phyloP scores from a whole-genome alignment of 2,113 vertebrate genomes.

The Cyprinodon tularosa region DNA sequence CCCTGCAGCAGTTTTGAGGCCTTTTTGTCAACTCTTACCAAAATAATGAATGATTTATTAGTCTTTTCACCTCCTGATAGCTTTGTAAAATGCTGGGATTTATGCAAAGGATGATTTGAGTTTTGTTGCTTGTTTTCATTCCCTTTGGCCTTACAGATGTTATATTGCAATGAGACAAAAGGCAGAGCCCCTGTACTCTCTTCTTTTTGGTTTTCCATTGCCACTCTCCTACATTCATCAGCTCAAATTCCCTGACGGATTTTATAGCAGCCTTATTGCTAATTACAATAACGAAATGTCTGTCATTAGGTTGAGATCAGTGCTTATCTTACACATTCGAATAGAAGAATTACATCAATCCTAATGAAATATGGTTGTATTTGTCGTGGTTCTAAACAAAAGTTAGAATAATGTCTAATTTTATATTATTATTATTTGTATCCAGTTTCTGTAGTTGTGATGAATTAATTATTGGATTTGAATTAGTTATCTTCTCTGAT shows the following conservation, averaged over 20 bases:
- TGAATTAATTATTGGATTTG: background rate
- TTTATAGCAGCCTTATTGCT: background rate
- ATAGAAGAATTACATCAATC: too few species aligned
- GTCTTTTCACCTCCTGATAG: slow-evolving; percentile 7
- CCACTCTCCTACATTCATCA: background rate
- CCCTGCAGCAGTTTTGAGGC: background rate
- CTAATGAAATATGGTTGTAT: background rate
- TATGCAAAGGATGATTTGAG: slow-evolving; percentile 1
- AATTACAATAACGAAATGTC: background rate
- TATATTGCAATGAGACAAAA: background rate
- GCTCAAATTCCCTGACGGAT: background rate
- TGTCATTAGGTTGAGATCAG: background rate
- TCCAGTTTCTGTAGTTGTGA: background rate
- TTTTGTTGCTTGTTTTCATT: slow-evolving; percentile 15
- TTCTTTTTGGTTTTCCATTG: background rate
- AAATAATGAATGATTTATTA: slow-evolving; percentile 26
- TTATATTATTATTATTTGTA: background rate
- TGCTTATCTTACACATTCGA: too few species aligned
- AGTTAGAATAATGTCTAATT: background rate
- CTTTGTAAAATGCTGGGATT: background rate
- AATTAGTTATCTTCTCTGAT: background rate
- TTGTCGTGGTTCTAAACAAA: background rate
- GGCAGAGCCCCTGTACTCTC: accelerated
- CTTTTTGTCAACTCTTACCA: slow-evolving; percentile 41
- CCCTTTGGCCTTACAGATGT: background rate